A percentile compares a stretch with the other conserved stretches of the same genome.
phyloP scores from a whole-genome alignment of 2,888 invertebrate species.

The Eulithis testata region DNA sequence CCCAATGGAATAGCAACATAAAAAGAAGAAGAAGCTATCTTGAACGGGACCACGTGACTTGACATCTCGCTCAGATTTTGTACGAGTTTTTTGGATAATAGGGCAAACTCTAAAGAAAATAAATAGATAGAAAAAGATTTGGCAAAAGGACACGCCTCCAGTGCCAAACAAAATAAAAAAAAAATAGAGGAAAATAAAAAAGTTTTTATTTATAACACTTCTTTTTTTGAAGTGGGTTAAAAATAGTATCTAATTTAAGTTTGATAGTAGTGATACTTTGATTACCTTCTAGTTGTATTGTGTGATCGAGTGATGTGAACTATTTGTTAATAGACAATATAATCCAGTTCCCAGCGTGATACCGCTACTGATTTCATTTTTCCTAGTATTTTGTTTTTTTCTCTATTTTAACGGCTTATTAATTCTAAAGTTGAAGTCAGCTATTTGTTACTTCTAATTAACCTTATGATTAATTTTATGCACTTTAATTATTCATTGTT shows the following conservation, averaged over 20 bases:
- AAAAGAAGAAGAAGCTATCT: no score
- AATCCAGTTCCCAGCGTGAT: slow-evolving; percentile 33
- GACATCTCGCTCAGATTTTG: no score
- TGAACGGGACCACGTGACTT: no score
- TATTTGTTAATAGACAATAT: slow-evolving; percentile 37
- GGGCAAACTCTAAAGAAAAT: no score
- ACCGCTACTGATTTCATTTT: slow-evolving; percentile 36
- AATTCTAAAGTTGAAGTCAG: slow-evolving; percentile 6
- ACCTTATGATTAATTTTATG: slow-evolving; percentile 2
- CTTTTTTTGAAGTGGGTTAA: no score
- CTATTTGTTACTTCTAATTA: slow-evolving; percentile 16
- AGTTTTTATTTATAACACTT: no score
- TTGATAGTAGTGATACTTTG: slow-evolving; percentile 5
- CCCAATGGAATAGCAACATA: no score
- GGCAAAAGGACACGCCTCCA: no score
- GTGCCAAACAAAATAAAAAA: no score
- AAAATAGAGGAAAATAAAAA: no score
- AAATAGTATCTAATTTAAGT: not conserved
- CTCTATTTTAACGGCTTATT: slow-evolving; percentile 10
- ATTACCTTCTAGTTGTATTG: not conserved
- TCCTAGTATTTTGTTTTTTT: slow-evolving; percentile 27
- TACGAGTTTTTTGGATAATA: no score
- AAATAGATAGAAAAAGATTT: no score
- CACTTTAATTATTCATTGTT: slow-evolving; percentile 1
- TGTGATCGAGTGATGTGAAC: slow-evolving; percentile 28